A percentile compares a stretch with the other conserved stretches of the same genome.
phyloP scores from a whole-genome alignment of 2,797 vertebrate genomes.

The Falco berigora region DNA sequence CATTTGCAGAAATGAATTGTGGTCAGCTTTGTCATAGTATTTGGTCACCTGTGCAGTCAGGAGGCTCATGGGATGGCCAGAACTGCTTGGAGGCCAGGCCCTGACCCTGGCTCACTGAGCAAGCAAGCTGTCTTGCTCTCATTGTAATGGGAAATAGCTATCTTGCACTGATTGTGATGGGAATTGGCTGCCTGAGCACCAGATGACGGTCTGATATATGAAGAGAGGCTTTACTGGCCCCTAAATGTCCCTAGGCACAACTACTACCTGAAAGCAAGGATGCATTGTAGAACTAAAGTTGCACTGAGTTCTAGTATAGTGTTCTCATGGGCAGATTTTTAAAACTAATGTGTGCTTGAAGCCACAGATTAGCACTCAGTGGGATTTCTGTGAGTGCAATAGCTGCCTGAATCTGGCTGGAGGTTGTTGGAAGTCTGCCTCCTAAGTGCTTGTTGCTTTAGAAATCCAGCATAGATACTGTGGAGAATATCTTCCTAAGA shows the following conservation, averaged over 20 bases:
- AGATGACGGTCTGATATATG: not conserved
- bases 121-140: not conserved
- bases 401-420: not conserved
- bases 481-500: not conserved
- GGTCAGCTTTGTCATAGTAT: not conserved
- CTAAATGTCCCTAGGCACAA: not conserved
- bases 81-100: not conserved
- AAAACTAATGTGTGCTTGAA: not conserved
- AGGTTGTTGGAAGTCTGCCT: not conserved
- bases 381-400: not conserved
- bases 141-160: not conserved
- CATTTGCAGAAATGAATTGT: not conserved
- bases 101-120: not conserved
- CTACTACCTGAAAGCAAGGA: not conserved
- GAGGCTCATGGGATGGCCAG: not conserved
- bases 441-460: not conserved
- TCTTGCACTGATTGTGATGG: not conserved
- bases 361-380: not conserved
- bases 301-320: not conserved
- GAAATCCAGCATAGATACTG: not conserved
- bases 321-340: not conserved
- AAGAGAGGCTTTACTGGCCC: not conserved
- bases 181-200: not conserved
- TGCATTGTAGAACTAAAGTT: not conserved
- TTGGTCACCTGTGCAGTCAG: not conserved